Base-by-base conservation (phyloP, 2,797 vertebrate species). In the Apogon hyalosoma region DNA sequence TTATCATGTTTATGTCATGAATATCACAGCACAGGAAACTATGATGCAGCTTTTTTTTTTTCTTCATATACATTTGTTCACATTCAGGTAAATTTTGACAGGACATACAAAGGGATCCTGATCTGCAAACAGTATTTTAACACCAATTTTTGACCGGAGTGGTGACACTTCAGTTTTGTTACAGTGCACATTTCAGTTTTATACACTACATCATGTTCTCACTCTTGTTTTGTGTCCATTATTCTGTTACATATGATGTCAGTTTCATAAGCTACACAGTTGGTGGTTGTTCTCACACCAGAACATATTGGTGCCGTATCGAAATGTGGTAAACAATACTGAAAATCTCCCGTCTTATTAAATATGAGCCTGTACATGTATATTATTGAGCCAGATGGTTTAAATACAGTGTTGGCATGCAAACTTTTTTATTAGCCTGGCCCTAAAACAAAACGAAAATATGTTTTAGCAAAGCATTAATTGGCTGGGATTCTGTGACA, bases 201-300 rank as follows among this genome's bases (percentile, higher is more conserved):
- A 54, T 63, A 62, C 8, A 33, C 61, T 51, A 55, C 64, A 55
- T 39, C 2, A 11, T 6, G 21, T 79, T 73, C 11, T 77, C 12
- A 16, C 62, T 56, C 10, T 12, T 24, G 16, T 70, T 63, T 33
- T 33, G 2, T 33, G 5, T 33, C 39, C 11, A 16, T 39, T 55
- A 39, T 69, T 54, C 54, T 67, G 70, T 87, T 83, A 83, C 58
- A 59, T 54, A 40, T 33, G 2, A 42, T 66, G 69, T 79, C 73
- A 84, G 80, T 83, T 86, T 74, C 69, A 87, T 90, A 90, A 92
- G 89, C 90, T 91, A 82, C 71, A 49, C 53, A 46, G n/a, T 57
- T 60, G 42, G 55, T 79, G 77, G 51, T 77, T 31, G 18, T 69
- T 68, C 52, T 79, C 72, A 63, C 63, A 53, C 33, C 57, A 40